Evolutionary conservation across 1,140 invertebrate genomes (phyloP).

Genomic region (Anastrepha obliqua): DNA sequence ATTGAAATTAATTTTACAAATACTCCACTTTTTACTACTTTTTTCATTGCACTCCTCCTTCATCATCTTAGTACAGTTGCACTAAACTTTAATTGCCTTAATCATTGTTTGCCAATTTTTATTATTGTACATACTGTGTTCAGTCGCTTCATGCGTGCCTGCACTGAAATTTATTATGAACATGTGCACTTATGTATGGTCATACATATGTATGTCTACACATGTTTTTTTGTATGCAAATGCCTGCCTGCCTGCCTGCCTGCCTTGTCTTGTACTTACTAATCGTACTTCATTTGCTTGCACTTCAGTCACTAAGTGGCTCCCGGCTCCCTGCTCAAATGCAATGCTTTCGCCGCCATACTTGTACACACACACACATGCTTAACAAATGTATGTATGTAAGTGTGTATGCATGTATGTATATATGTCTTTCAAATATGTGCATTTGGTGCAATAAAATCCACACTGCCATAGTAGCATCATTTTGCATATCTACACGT

Average conservation of each 20-base stretch:
- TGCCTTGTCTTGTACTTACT: neutral
- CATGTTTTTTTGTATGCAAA: conserved; percentile 13
- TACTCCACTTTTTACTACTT: too few relatives aligned
- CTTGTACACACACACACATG: neutral
- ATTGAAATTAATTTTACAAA: too few relatives aligned
- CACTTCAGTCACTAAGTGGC: neutral
- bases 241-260: neutral
- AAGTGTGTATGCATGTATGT: neutral
- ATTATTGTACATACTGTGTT: neutral
- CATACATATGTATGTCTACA: neutral
- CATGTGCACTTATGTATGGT: neutral
- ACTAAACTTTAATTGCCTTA: neutral
- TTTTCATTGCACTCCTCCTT: too few relatives aligned
- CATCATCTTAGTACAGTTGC: neutral
- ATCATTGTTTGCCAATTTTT: neutral
- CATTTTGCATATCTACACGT: conserved; percentile 28
- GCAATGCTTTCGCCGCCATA: neutral
- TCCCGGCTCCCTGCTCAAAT: neutral
- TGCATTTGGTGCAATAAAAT: neutral
- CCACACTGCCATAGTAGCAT: neutral
- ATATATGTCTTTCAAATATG: neutral
- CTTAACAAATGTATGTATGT: neutral
- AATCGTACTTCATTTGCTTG: neutral
- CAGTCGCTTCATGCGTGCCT: neutral
- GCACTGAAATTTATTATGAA: neutral